A percentile compares a stretch with the other conserved stretches of the same genome.
Evolutionary conservation across 2,797 vertebrate species (phyloP).

Genomic region (Onychomys arenicola): DNA sequence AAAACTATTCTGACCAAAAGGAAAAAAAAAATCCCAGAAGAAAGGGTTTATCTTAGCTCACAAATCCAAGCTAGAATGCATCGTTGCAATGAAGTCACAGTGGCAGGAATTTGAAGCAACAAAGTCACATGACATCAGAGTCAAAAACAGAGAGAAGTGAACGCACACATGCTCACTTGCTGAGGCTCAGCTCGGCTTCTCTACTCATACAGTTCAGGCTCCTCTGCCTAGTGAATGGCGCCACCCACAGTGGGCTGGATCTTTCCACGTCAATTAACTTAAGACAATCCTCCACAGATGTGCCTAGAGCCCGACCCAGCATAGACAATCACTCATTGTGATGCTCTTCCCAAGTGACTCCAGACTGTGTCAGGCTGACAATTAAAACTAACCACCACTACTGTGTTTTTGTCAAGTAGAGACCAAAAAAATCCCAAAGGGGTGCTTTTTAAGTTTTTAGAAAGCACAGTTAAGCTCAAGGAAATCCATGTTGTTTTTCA

Average conservation of each 20-base stretch:
- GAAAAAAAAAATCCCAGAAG: background rate
- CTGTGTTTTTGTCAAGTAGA: background rate
- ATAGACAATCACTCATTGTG: background rate
- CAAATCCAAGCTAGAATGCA: background rate
- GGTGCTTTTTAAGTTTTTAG: background rate
- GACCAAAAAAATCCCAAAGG: background rate
- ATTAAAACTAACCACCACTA: background rate
- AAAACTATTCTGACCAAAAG: background rate
- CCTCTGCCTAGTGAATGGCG: background rate
- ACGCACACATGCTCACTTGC: too few relatives aligned
- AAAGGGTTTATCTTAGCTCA: background rate
- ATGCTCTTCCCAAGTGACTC: background rate
- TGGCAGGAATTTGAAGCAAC: background rate
- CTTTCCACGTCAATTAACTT: background rate
- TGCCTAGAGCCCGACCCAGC: background rate
- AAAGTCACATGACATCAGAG: background rate
- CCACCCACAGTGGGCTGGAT: background rate
- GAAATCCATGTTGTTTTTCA: conserved; percentile 44
- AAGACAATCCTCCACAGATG: background rate
- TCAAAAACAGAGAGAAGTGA: background rate
- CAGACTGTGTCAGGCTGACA: background rate
- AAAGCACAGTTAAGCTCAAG: background rate
- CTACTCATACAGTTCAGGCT: background rate
- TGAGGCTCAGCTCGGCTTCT: background rate
- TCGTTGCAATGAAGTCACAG: background rate